phyloP scores from a whole-genome alignment of 2,113 vertebrate species.

The Condylura cristata region DNA sequence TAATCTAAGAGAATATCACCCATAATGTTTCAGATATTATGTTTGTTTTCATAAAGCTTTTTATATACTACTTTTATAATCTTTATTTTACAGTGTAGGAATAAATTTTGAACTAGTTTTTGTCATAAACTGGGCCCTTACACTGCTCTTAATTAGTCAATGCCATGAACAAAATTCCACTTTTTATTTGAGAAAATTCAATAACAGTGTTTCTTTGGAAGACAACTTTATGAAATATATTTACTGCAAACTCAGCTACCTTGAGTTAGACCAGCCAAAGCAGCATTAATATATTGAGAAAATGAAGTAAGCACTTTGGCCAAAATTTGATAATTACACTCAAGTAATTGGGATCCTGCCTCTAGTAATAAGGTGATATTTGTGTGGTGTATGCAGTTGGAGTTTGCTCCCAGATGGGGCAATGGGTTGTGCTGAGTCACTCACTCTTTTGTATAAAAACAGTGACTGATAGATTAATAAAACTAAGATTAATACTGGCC shows the following conservation, averaged over 20 bases:
- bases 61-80: constrained; percentile 47
- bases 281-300: constrained; percentile 22
- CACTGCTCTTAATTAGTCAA: constrained; percentile 65
- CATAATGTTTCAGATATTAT: constrained; percentile 42
- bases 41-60: constrained; percentile 52
- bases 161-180: constrained; percentile 63
- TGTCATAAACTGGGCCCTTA: not conserved
- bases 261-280: constrained; percentile 58
- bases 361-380: not conserved
- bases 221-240: constrained; percentile 76
- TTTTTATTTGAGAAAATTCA: constrained; percentile 76
- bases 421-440: not conserved
- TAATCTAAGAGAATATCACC: constrained; percentile 18
- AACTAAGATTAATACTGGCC: not conserved
- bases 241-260: constrained; percentile 80
- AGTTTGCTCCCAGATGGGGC: not conserved
- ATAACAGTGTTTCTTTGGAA: constrained; percentile 70
- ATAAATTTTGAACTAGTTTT: constrained; percentile 32
- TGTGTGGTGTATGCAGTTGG: not conserved
- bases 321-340: constrained; percentile 66
- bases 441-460: not conserved
- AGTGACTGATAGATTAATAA: not conserved
- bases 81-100: not conserved
- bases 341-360: not conserved
- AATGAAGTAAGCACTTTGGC: constrained; percentile 64